phyloP scores from a whole-genome alignment of 2,888 invertebrate genomes.

The Proisotoma minuta region DNA sequence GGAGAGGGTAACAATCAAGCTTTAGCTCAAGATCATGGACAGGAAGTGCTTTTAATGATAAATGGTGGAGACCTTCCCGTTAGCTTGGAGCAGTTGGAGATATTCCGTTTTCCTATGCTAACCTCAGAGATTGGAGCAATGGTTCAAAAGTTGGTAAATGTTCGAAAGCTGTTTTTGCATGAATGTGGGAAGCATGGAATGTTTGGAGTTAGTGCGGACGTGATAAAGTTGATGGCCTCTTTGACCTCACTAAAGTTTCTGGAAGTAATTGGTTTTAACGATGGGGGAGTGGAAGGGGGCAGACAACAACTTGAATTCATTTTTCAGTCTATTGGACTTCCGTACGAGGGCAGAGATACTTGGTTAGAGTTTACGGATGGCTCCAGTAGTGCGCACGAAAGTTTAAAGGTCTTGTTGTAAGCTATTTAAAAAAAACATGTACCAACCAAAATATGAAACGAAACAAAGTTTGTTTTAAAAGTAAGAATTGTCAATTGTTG shows the following conservation, averaged over 20 bases:
- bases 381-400: constrained; percentile 29
- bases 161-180: constrained; percentile 35
- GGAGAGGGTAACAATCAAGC: constrained; percentile 10
- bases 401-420: constrained; percentile 21
- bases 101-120: constrained; percentile 36
- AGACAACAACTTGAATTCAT: constrained; percentile 25
- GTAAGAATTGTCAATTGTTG: too few relatives aligned
- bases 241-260: constrained; percentile 32
- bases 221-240: constrained; percentile 24
- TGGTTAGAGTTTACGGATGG: constrained; percentile 38
- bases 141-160: constrained; percentile 26
- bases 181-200: constrained; percentile 33
- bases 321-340: constrained; percentile 34
- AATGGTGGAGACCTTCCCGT: constrained; percentile 35
- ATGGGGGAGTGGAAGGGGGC: constrained; percentile 19
- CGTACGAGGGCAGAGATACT: constrained; percentile 37
- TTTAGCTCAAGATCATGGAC: constrained; percentile 18
- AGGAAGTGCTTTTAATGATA: constrained; percentile 32
- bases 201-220: constrained; percentile 31
- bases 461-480: too few relatives aligned
- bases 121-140: constrained; percentile 29
- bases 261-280: constrained; percentile 39
- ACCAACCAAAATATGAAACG: too few relatives aligned
- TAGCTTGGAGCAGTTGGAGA: constrained; percentile 32
- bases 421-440: background rate